These are phyloP conservation scores for Guaruba guarouba DNA, from an alignment of 2,113 vertebrate species.

Conservation along the genomic window DNA sequence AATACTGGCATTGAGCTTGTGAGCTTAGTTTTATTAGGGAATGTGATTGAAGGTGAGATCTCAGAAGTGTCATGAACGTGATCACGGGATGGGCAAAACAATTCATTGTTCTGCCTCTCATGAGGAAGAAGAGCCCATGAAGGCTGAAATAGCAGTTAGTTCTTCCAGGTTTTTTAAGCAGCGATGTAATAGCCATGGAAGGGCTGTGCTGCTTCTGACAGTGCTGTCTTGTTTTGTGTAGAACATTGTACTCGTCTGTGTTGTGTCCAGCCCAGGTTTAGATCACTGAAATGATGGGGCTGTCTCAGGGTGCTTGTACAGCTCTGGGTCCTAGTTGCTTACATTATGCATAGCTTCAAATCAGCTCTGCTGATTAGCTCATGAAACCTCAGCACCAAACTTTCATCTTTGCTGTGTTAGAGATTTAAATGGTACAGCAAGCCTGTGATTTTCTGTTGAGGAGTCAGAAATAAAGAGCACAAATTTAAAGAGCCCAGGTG, in stretches of 20 bases:
- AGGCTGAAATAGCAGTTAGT: background rate
- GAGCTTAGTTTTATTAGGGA: background rate
- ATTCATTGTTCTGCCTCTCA: background rate
- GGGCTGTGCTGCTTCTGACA: background rate
- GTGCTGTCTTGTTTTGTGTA: background rate
- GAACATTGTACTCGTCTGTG: background rate
- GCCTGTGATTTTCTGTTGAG: conserved; percentile 21
- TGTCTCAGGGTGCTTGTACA: background rate
- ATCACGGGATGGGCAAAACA: background rate
- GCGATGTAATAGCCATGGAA: background rate
- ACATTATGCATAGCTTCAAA: background rate
- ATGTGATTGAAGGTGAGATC: background rate
- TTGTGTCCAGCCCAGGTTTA: background rate
- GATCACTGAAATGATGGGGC: background rate
- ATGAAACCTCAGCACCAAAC: background rate
- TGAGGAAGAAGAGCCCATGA: background rate
- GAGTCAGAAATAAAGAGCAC: background rate
- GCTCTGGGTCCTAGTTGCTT: background rate
- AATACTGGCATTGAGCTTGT: background rate
- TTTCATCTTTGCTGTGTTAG: conserved; percentile 3
- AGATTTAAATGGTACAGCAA: background rate
- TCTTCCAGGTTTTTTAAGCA: background rate
- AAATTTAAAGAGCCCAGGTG: background rate
- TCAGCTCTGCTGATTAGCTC: background rate
- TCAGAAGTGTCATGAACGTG: background rate